Evolutionary conservation across 1,140 invertebrate species (phyloP).

Genomic region (Zaprionus capensis): DNA sequence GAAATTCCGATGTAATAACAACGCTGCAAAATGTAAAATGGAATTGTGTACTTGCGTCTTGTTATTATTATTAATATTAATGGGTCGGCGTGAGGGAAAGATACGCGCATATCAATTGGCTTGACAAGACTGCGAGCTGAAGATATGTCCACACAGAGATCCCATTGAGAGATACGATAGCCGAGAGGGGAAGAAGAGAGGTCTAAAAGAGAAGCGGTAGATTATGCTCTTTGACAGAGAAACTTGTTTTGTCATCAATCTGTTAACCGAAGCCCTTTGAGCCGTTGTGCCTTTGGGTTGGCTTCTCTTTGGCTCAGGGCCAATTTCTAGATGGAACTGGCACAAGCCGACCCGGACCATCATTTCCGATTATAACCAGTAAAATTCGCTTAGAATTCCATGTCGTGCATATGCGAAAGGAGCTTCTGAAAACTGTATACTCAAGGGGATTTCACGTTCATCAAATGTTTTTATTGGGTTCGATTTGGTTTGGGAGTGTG

Average conservation of each 20-base stretch:
- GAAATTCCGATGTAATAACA: background rate
- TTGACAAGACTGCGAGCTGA: constrained; percentile 7
- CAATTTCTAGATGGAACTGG: constrained; percentile 74
- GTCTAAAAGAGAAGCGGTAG: background rate
- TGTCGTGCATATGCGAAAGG: constrained; percentile 17
- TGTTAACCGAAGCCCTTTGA: background rate
- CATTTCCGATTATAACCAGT: constrained; percentile 74
- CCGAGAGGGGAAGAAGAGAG: background rate
- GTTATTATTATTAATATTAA: constrained; percentile 40
- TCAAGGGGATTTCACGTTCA: constrained; percentile 13
- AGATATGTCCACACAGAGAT: constrained; percentile 2
- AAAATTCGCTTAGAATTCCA: constrained; percentile 69
- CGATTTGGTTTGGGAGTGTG: background rate
- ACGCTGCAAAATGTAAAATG: constrained; percentile 22
- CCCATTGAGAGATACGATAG: constrained; percentile 1
- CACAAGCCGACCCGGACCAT: constrained; percentile 58
- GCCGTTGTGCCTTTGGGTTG: background rate
- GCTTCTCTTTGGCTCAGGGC: constrained; percentile 1
- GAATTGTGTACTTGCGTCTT: constrained; percentile 41
- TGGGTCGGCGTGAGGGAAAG: constrained; percentile 20
- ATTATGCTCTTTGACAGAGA: background rate
- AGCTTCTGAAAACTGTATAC: constrained; percentile 22
- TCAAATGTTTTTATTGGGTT: background rate
- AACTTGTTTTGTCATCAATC: background rate
- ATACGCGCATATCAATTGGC: constrained; percentile 58